Evolutionary conservation across 2,113 vertebrate genomes (phyloP), one percentile per base, ranked within the genome.

Genomic region (Phylloscopus trochilus): DNA sequence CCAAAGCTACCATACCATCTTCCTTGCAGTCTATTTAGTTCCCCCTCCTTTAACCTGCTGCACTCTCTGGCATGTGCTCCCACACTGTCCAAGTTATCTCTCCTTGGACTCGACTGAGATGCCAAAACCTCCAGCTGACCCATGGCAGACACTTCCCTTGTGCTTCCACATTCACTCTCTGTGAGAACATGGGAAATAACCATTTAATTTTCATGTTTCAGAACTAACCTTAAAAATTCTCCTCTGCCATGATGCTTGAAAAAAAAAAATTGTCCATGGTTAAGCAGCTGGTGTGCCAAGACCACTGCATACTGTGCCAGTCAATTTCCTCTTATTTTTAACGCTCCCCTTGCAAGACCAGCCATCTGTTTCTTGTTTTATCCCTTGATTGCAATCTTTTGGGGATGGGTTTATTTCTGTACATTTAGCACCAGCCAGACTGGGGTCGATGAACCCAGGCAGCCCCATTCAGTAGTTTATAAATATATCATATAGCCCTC

Each of bases 321-420:
- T 95, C 94, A 96, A 95, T 96, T 95, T 96, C 91, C 87, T 96
- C 93, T 92, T 96, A 96, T 97, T 97, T 94, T 95, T 92, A 95
- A 95, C 53, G 33, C 76, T 84, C 84, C 93, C 93, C 82, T 89
- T 95, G 84, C 87, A 96, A 93, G 81, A 92, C 89, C 87, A 95
- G 55, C 91, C 91, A 93, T 97, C 95, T 97, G 95, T 92, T 93
- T 96, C 95, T 88, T 83, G 92, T 90, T 94, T 94, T 83, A 94
- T 88, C 76, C 47, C 81, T 92, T 95, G 80, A 97, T 82, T 94
- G 37, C 81, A 93, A 92, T 95, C 92, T 96, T 96, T 95, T 89
- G 87, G 81, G 89, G 74, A 95, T 87, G 70, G 23, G 51, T 95
- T 89, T 97, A 95, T 95, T 97, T 95, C 91, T 91, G 77, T 89